phyloP scores from a whole-genome alignment of 2,888 invertebrate genomes.

The Harpalus rubripes region DNA sequence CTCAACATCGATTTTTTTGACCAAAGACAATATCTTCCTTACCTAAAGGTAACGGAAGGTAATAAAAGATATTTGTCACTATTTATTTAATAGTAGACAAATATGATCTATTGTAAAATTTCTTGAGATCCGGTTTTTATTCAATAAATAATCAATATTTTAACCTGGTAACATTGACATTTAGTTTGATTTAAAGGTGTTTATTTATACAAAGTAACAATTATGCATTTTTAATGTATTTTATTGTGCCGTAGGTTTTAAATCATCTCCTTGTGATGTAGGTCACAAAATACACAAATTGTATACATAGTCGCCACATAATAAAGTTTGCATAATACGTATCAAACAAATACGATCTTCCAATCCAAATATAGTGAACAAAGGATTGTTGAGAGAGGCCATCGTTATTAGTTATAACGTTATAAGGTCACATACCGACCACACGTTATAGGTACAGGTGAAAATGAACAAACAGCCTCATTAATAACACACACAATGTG shows the following conservation, averaged over 20 bases:
- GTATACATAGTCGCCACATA: not conserved
- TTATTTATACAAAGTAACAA: not conserved
- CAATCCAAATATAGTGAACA: constrained; percentile 42
- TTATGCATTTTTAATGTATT: not conserved
- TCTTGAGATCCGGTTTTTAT: too few relatives aligned
- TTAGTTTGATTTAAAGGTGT: too few relatives aligned
- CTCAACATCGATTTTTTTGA: too few relatives aligned
- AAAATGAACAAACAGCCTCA: constrained; percentile 6
- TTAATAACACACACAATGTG: not conserved
- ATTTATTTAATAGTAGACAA: too few relatives aligned
- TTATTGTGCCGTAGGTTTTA: not conserved
- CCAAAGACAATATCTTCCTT: too few relatives aligned
- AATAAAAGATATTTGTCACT: too few relatives aligned
- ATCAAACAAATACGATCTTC: constrained; percentile 11
- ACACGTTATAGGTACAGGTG: not conserved
- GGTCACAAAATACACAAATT: constrained; percentile 19
- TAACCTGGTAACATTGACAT: too few relatives aligned
- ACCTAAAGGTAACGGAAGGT: too few relatives aligned
- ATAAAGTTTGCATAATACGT: constrained; percentile 40
- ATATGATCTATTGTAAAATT: too few relatives aligned
- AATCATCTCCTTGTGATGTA: constrained; percentile 10
- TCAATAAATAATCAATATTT: too few relatives aligned
- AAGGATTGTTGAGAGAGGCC: constrained; percentile 11
- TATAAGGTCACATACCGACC: constrained; percentile 30
- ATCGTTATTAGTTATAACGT: constrained; percentile 34